Percentiles rank a stretch among this genome's conserved stretches.
phyloP scores from a whole-genome alignment of 2,888 invertebrate genomes.

The Philereme vetulata region DNA sequence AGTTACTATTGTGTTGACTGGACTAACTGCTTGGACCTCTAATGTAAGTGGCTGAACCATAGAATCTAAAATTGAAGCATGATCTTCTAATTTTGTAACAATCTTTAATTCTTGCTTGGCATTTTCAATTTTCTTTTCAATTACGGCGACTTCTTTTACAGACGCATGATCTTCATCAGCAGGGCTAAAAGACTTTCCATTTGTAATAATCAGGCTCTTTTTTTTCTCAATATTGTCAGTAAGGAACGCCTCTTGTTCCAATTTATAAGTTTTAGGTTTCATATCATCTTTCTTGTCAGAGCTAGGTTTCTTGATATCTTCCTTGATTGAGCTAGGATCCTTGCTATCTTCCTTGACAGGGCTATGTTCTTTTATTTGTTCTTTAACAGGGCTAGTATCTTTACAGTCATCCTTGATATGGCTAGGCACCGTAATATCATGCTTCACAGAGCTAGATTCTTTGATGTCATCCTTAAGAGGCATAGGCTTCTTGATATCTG shows the following conservation, averaged over 20 bases:
- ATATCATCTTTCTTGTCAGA: background rate
- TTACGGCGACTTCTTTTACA: constrained; percentile 25
- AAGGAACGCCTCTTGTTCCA: background rate
- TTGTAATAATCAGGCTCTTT: constrained; percentile 5
- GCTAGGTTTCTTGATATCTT: background rate
- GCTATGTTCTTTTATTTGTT: no score
- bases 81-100: constrained; percentile 29
- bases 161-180: constrained; percentile 21
- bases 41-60: constrained; percentile 8
- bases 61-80: background rate
- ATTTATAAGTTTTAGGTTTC: background rate
- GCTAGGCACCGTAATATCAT: no score
- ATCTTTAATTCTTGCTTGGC: constrained; percentile 46
- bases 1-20: background rate
- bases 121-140: constrained; percentile 25
- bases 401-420: no score
- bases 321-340: no score
- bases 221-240: constrained; percentile 12
- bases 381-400: no score
- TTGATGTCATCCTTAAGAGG: no score
- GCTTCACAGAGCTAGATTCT: no score
- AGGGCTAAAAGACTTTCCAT: constrained; percentile 26
- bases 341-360: no score
- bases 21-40: constrained; percentile 6
- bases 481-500: no score